These are phyloP conservation scores for Petrocephalus zakoni DNA, from an alignment of 2,113 vertebrate species.

Conservation along the genomic window DNA sequence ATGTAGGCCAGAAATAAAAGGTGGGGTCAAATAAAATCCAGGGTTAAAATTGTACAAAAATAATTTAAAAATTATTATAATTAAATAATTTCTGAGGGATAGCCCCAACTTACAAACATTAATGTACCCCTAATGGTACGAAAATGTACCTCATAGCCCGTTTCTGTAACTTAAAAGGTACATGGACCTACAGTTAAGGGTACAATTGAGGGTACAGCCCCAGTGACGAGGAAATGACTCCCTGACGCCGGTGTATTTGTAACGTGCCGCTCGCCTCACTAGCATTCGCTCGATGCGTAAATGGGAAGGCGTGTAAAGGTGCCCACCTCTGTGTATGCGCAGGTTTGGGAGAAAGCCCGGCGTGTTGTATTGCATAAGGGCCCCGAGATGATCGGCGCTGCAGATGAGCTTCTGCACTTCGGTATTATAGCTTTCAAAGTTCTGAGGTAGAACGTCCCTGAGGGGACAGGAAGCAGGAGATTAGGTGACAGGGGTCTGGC, in stretches of 20 bases:
- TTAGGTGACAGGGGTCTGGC: not conserved
- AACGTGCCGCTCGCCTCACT: not conserved
- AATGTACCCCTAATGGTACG: too few relatives aligned
- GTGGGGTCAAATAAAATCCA: too few relatives aligned
- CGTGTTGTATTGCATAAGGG: conserved; percentile 93
- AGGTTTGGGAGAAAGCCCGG: conserved; percentile 91
- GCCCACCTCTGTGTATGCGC: conserved; percentile 91
- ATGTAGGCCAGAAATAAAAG: too few relatives aligned
- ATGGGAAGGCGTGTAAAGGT: not conserved
- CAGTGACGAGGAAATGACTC: not conserved
- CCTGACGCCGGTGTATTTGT: not conserved
- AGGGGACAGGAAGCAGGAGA: not conserved
- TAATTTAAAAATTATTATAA: too few relatives aligned
- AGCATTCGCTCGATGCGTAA: not conserved
- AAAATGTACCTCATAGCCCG: too few relatives aligned
- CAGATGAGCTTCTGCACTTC: conserved; percentile 89
- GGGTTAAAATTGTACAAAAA: too few relatives aligned
- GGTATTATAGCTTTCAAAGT: conserved; percentile 83
- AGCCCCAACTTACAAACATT: too few relatives aligned
- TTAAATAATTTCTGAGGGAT: too few relatives aligned
- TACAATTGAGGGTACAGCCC: too few relatives aligned
- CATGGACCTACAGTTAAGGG: too few relatives aligned
- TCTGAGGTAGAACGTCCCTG: conserved; percentile 86
- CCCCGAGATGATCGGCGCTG: conserved; percentile 85
- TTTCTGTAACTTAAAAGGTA: too few relatives aligned